Evolutionary conservation across 2,888 invertebrate species (phyloP).

Genomic region (Cotesia congregata): DNA sequence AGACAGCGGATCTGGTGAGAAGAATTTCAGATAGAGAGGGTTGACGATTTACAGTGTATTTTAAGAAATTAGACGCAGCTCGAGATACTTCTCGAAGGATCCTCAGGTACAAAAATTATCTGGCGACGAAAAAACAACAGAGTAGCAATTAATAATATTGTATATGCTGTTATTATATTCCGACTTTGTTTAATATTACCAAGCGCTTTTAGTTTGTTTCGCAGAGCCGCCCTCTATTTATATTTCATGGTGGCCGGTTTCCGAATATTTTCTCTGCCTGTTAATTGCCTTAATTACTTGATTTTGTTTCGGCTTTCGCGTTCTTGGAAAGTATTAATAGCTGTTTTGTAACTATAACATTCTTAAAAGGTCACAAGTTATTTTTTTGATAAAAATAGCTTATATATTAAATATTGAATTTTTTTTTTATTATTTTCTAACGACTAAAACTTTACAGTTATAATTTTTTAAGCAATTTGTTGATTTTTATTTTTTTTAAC

Average conservation of each 20-base stretch:
- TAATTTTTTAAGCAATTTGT: too few species aligned
- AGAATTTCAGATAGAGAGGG: constrained; percentile 42
- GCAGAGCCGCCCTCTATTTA: constrained; percentile 41
- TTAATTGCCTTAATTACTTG: neutral
- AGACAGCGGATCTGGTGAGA: constrained; percentile 31
- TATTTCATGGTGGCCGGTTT: constrained; percentile 52
- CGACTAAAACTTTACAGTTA: too few species aligned
- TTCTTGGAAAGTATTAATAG: too few species aligned
- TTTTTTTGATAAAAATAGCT: too few species aligned
- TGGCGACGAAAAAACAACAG: constrained; percentile 56
- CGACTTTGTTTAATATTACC: constrained; percentile 34
- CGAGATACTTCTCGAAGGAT: constrained; percentile 41
- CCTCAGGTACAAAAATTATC: constrained; percentile 69
- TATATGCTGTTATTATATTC: constrained; percentile 64
- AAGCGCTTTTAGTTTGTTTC: neutral
- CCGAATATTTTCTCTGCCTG: neutral
- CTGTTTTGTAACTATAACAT: too few species aligned
- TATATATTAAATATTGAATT: too few species aligned
- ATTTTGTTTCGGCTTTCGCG: too few species aligned
- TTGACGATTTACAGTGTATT: constrained; percentile 15
- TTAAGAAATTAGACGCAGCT: neutral
- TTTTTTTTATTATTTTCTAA: too few species aligned
- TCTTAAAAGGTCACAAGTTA: too few species aligned
- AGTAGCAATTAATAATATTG: constrained; percentile 64
- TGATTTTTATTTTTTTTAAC: too few species aligned